Evolutionary conservation across 2,797 vertebrate species (phyloP).

Genomic region (Enteromius paludinosus): DNA sequence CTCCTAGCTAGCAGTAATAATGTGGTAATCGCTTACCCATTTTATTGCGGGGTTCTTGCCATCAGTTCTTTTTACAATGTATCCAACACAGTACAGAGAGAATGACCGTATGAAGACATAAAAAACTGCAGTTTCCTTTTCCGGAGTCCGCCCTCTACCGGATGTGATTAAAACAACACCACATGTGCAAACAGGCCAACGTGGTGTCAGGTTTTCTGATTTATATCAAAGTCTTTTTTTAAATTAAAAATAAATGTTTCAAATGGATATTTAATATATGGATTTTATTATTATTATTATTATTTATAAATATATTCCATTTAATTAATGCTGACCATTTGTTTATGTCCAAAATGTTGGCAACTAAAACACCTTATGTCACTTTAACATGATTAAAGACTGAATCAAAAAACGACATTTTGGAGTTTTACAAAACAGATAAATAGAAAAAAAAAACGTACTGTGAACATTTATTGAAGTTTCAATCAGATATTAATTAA

Average conservation of each 20-base stretch:
- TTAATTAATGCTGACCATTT: background rate
- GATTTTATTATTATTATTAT: background rate
- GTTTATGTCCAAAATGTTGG: background rate
- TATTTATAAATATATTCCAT: background rate
- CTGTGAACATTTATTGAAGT: background rate
- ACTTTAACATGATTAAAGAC: background rate
- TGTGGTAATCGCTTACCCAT: slow-evolving; percentile 57
- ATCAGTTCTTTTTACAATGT: slow-evolving; percentile 27
- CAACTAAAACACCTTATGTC: background rate
- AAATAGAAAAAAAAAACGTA: background rate
- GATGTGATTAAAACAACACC: background rate
- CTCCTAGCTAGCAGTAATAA: background rate
- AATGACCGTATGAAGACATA: background rate
- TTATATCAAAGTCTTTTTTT: background rate
- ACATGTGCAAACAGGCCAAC: background rate
- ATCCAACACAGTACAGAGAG: background rate
- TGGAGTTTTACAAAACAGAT: background rate
- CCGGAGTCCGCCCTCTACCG: slow-evolving; percentile 52
- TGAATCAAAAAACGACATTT: background rate
- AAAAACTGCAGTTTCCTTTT: slow-evolving; percentile 32
- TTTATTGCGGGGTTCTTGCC: slow-evolving; percentile 53
- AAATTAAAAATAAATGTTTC: too few species aligned
- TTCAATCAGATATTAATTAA: background rate
- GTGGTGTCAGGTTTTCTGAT: background rate
- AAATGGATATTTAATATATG: background rate